Conservation (phyloP, 2,888 invertebrate genomes). For the Acanthopleura granulata region DNA sequence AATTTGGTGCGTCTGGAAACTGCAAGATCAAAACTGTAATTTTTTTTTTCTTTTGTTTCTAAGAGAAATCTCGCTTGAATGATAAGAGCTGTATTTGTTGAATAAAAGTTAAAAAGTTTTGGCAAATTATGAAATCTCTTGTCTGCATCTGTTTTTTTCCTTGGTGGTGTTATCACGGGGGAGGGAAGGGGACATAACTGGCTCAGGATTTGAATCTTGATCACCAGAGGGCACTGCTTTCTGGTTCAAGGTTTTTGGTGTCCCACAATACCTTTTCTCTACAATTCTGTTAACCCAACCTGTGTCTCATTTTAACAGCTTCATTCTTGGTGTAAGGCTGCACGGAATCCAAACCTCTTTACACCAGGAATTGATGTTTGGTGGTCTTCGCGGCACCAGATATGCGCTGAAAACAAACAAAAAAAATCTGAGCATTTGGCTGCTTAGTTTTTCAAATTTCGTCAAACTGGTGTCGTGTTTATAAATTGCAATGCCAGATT, state of each 20-base stretch:
- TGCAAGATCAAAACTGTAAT: too few relatives aligned
- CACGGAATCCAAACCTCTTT: background rate
- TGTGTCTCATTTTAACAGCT: slow-evolving; percentile 1
- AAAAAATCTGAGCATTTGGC: background rate
- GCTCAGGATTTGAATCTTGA: background rate
- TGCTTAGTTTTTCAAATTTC: background rate
- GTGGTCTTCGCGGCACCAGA: background rate
- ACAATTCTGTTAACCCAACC: background rate
- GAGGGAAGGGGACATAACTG: slow-evolving; percentile 8
- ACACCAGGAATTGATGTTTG: background rate
- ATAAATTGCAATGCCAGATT: too few relatives aligned
- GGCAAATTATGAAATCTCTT: slow-evolving; percentile 3
- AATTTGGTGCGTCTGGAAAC: too few relatives aligned
- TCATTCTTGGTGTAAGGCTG: background rate
- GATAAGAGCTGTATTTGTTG: slow-evolving; percentile 11
- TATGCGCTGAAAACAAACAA: background rate
- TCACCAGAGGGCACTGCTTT: background rate
- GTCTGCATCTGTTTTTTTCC: slow-evolving; percentile 7
- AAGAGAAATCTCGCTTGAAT: background rate
- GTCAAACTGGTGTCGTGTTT: too few relatives aligned
- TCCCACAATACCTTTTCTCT: background rate
- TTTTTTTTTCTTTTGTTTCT: too few relatives aligned
- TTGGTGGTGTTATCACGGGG: slow-evolving; percentile 4
- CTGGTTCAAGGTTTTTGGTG: slow-evolving; percentile 17
- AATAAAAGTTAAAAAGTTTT: slow-evolving; percentile 13